Conservation (phyloP, 2,113 vertebrate genomes). For the Brienomyrus brachyistius region DNA sequence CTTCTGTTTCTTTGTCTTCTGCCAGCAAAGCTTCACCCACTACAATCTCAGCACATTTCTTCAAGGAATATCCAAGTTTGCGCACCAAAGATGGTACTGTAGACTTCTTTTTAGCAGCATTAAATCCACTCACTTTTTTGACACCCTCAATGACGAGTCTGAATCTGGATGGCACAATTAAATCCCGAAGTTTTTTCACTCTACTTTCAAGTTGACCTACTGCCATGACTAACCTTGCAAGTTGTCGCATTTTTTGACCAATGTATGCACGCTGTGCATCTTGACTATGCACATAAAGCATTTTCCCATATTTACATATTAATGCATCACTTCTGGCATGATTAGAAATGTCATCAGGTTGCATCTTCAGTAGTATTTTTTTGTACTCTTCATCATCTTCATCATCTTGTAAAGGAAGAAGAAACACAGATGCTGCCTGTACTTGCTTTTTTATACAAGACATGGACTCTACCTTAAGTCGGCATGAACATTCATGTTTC, state of each 20-base stretch:
- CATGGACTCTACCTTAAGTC: not conserved
- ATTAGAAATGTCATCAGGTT: not conserved
- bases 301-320: slow-evolving; percentile 2
- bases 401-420: not conserved
- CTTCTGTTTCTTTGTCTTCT: not conserved
- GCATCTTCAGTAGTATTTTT: not conserved
- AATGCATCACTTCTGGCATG: slow-evolving; percentile 1
- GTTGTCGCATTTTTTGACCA: not conserved
- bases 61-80: not conserved
- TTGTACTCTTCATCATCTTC: not conserved
- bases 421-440: not conserved
- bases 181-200: not conserved
- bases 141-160: not conserved
- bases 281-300: not conserved
- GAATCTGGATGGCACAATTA: not conserved
- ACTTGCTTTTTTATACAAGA: not conserved
- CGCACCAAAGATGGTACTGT: not conserved
- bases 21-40: not conserved
- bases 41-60: not conserved
- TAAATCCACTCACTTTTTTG: not conserved
- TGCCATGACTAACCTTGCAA: not conserved
- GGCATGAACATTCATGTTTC: not conserved
- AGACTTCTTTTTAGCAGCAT: not conserved
- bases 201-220: not conserved
- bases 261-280: not conserved